Percentiles rank a stretch among this genome's conserved stretches.
Conservation (phyloP, 2,888 invertebrate genomes). For the Sminthurinus aureus region DNA sequence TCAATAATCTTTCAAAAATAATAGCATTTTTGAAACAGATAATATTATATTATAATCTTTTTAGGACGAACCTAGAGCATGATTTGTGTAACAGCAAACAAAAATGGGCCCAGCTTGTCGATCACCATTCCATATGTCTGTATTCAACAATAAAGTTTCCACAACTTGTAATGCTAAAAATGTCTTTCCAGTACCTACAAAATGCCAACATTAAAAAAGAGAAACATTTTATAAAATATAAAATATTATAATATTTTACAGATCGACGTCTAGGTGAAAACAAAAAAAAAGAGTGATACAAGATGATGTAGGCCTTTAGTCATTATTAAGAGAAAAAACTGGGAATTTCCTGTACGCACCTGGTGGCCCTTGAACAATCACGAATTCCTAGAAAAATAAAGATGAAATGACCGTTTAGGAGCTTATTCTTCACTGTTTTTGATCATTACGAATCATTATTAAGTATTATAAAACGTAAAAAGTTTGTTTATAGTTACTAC, state of each 20-base stretch:
- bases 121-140: constrained; percentile 44
- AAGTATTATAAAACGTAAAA: no score
- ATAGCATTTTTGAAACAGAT: no score
- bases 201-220: no score
- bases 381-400: constrained; percentile 62
- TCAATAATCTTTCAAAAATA: not conserved
- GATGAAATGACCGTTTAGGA: constrained; percentile 62
- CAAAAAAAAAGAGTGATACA: no score
- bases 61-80: constrained; percentile 73
- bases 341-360: no score
- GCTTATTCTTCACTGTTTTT: no score
- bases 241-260: constrained; percentile 62
- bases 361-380: constrained; percentile 65
- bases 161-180: constrained; percentile 77
- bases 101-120: constrained; percentile 70
- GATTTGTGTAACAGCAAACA: constrained; percentile 84
- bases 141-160: constrained; percentile 71
- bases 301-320: no score
- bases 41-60: not conserved
- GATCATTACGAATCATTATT: no score
- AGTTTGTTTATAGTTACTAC: constrained; percentile 64
- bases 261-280: not conserved
- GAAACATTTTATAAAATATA: not conserved
- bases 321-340: no score
- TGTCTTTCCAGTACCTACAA: no score